Base-by-base conservation (phyloP, 2,113 vertebrate species). In the Osmerus mordax region DNA sequence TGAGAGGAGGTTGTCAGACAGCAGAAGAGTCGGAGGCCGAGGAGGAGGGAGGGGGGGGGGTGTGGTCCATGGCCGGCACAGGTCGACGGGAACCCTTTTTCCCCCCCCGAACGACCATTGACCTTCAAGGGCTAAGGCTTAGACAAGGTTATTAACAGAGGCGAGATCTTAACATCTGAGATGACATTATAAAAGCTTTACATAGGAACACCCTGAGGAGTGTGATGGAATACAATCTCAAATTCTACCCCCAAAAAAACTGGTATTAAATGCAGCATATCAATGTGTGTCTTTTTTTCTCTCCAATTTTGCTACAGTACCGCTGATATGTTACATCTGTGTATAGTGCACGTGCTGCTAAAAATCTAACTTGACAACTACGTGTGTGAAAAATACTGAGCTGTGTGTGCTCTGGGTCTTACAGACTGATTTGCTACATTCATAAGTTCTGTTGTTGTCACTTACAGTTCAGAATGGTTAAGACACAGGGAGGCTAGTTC, bases 1-100 rank as follows among this genome's bases (percentile, higher is more conserved):
- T 96, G 94, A 93, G 91, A 92, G 87, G 88, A 89, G 83, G 82
- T 89, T 91, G 87, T 89, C 91, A 93, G 89, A 93, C 91, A 92
- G 88, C 89, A 89, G 91, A 85, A 88, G 88, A 55, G 74, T 81
- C 76, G 87, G 70, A 70, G 55, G 71, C 29, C 32, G 69, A 65
- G 32, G 32, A 68, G 59, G 55, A 15, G 28, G 80, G 79, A 69
- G 77, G 71, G 70, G 70, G 21, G 67, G 67, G 64, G 58, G 53
- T 23, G 52, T 28, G 52, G 62, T 32, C 29, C 62, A 73, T 75
- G 73, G 70, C 32, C 32, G 78, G 56, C 69, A 59, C 65, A 55
- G 79, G 74, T 83, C 76, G 81, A 81, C 85, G 71, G 77, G 79
- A 83, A 83, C 85, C 80, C 79, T 77, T 86, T 86, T 76, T 69